phyloP scores from a whole-genome alignment of 2,888 invertebrate genomes.

The Latrodectus elegans region DNA sequence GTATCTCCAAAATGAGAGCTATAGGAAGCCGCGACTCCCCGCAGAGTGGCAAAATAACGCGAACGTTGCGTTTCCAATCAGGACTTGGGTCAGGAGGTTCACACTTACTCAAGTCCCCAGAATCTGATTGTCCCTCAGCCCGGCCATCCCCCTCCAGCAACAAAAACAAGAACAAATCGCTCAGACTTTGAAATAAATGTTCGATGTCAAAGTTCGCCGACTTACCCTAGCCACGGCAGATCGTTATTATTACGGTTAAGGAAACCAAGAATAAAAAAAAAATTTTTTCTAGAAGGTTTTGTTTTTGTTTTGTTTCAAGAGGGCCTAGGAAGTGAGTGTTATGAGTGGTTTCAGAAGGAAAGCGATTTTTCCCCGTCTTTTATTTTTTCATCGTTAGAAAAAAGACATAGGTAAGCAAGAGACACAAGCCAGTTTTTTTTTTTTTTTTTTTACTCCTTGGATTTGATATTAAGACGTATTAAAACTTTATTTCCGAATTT shows the following conservation, averaged over 20 bases:
- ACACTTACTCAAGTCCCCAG: slow-evolving; percentile 44
- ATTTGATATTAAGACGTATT: too few relatives aligned
- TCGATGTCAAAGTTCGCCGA: slow-evolving; percentile 52
- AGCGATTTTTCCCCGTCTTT: background rate
- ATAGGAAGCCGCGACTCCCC: slow-evolving; percentile 11
- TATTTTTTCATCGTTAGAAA: background rate
- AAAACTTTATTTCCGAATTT: too few relatives aligned
- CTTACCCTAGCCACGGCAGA: slow-evolving; percentile 1
- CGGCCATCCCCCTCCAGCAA: slow-evolving; percentile 11
- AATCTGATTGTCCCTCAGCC: slow-evolving; percentile 44
- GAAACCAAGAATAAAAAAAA: background rate
- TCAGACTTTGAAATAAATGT: slow-evolving; percentile 49
- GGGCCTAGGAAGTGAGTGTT: background rate
- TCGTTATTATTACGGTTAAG: slow-evolving; percentile 24
- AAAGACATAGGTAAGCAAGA: too few relatives aligned
- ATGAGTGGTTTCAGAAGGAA: background rate
- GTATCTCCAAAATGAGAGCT: background rate
- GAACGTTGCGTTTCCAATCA: slow-evolving; percentile 61
- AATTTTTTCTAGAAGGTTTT: background rate
- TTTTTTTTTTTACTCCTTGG: too few relatives aligned
- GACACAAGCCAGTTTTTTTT: too few relatives aligned
- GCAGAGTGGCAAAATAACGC: slow-evolving; percentile 51
- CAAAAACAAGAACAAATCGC: background rate
- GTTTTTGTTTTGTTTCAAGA: background rate
- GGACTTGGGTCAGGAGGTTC: slow-evolving; percentile 53